Evolutionary conservation across 2,113 vertebrate species (phyloP).

Genomic region (Hippocampus mohnikei): DNA sequence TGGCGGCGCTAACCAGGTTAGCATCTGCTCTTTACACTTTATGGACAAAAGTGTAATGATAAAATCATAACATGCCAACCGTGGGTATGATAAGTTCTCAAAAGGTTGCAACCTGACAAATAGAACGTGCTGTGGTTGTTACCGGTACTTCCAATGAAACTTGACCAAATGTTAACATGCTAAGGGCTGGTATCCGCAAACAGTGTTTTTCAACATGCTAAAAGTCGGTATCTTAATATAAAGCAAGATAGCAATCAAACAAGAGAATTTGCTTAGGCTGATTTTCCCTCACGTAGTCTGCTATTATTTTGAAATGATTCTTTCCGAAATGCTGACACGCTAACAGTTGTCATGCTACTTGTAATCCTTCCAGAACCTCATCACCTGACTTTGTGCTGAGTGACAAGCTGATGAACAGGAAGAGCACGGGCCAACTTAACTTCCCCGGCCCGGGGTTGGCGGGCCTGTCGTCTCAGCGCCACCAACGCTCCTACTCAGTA

Average conservation of each 20-base stretch:
- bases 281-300: too few species aligned
- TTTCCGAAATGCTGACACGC: not conserved
- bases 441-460: conserved; percentile 78
- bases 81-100: too few species aligned
- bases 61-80: not conserved
- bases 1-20: conserved; percentile 90
- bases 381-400: conserved; percentile 89
- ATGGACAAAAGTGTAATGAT: not conserved
- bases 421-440: conserved; percentile 94
- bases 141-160: too few species aligned
- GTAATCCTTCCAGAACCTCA: conserved; percentile 74
- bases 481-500: conserved; percentile 95
- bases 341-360: not conserved
- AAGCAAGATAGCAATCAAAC: too few species aligned
- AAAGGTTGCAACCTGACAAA: too few species aligned
- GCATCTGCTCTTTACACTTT: not conserved
- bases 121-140: too few species aligned
- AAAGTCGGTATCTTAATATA: too few species aligned
- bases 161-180: too few species aligned
- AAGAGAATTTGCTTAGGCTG: too few species aligned
- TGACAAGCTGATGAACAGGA: conserved; percentile 87
- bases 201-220: too few species aligned
- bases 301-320: too few species aligned
- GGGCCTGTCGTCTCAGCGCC: conserved; percentile 83
- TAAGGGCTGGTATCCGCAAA: too few species aligned